phyloP scores from a whole-genome alignment of 2,797 vertebrate species.

The Sebastes itinus region DNA sequence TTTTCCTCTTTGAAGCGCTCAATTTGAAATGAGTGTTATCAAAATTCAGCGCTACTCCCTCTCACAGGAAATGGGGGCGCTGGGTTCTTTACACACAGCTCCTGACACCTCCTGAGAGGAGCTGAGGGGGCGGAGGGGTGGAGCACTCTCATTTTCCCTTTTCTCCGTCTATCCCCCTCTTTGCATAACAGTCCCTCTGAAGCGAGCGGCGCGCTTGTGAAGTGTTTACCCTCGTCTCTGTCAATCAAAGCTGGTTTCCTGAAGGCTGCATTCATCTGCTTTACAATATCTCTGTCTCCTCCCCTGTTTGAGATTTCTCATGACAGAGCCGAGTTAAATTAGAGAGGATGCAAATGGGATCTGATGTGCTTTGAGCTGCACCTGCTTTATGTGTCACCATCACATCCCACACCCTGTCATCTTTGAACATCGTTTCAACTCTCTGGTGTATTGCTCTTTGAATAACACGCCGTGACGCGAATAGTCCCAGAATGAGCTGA shows the following conservation, averaged over 20 bases:
- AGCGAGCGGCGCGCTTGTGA: conserved; percentile 47
- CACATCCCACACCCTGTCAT: conserved; percentile 55
- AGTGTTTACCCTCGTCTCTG: conserved; percentile 68
- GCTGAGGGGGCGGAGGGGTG: conserved; percentile 54
- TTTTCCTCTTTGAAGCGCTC: conserved; percentile 60
- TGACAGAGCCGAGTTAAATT: conserved; percentile 49
- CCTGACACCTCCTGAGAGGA: conserved; percentile 64
- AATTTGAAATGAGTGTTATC: conserved; percentile 75
- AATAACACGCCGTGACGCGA: conserved; percentile 9
- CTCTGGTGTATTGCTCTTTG: conserved; percentile 39
- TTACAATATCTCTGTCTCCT: conserved; percentile 57
- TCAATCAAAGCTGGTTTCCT: conserved; percentile 59
- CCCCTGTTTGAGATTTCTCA: conserved; percentile 36
- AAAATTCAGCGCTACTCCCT: conserved; percentile 51
- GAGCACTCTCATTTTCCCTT: conserved; percentile 53
- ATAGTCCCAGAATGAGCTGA: conserved; percentile 21
- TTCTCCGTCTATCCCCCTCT: conserved; percentile 37
- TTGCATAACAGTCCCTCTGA: conserved; percentile 58
- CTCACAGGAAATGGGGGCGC: conserved; percentile 65
- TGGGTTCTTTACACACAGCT: conserved; percentile 57
- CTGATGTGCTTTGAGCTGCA: conserved; percentile 57
- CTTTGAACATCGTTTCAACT: conserved; percentile 32
- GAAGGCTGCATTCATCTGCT: conserved; percentile 54
- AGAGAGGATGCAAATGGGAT: conserved; percentile 41
- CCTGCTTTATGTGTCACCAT: conserved; percentile 57